Base-by-base conservation (phyloP, 2,113 vertebrate species). In the Etia nguti region DNA sequence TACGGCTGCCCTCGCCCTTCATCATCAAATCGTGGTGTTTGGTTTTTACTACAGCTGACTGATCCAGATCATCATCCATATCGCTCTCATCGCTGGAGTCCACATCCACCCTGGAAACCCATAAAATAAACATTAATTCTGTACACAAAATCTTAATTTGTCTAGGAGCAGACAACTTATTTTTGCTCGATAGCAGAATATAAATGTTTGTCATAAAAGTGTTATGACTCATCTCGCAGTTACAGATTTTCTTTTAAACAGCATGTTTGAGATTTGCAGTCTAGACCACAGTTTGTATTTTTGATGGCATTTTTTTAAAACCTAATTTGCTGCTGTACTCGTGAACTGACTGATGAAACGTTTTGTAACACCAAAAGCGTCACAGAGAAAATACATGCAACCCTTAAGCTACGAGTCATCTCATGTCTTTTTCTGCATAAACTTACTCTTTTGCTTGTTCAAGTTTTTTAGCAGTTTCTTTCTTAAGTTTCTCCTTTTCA, bases 401-500 rank as follows among this genome's bases (percentile, higher is more conserved):
- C 26, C 52, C 31, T 50, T 36, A 22, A 41, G 34, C 36, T 43
- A 26, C 2, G 2, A 82, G 68, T 29, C 2, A 8, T 31, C 7
- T 43, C 3, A 3, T 2, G 36, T 41, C 6, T n/a, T 29, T 10
- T 57, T 82, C 43, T 31, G 11, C 12, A 15, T 24, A 13, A 6
- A 97, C 98, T 97, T 92, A 99, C 99, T 99, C 98, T 96, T 99
- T 99, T n/a, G 97, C 98, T 90, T 99, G 99, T 92, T 99, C 99
- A 15, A 99, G 96, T 90, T 99, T 99, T 94, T 99, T 99, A 10
- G 98, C 98, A 20, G 97, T 98, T 95, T 99, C 99, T 92, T 99
- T 99, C 95, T 99, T 99, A 24, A 98, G 90, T 88, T 97, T 99
- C 59, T 99, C 98, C 88, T 98, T 99, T 89, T 99, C 99, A 29